A percentile compares a stretch with the other conserved stretches of the same genome.
These are phyloP conservation scores for Trissonchulus sp. DNA, from an alignment of 2,888 invertebrate genomes.

Conservation along the genomic window DNA sequence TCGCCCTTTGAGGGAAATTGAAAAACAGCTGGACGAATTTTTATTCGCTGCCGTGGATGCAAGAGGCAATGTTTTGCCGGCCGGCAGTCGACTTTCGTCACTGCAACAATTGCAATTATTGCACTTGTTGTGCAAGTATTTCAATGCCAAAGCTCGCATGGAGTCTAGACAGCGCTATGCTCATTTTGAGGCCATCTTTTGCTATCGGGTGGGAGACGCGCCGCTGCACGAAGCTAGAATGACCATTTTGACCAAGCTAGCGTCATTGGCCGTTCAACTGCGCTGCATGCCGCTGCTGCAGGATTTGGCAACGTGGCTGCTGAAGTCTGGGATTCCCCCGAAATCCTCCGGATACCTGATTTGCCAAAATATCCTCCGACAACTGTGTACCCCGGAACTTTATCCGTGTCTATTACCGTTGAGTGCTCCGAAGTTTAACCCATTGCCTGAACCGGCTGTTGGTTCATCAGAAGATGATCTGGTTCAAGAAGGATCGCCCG, in stretches of 20 bases:
- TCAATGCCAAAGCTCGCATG: neutral
- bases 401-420: neutral
- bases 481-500: neutral
- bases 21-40: neutral
- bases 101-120: neutral
- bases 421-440: too few species aligned
- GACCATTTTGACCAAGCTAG: constrained; percentile 25
- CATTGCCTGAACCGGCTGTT: neutral
- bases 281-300: constrained; percentile 28
- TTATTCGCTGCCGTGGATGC: neutral
- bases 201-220: constrained; percentile 32
- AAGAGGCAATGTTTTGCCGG: neutral
- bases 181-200: constrained; percentile 32
- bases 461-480: neutral
- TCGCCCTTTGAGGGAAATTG: neutral
- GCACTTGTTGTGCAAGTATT: neutral
- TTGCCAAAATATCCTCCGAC: neutral
- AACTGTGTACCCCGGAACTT: neutral
- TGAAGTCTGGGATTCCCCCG: neutral
- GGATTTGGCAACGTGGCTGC: constrained; percentile 31
- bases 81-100: neutral
- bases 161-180: constrained; percentile 30
- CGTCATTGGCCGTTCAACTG: constrained; percentile 30
- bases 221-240: constrained; percentile 32
- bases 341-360: neutral